Evolutionary conservation across 1,140 invertebrate genomes (phyloP).

Genomic region (Chrysomallon squamiferum): DNA sequence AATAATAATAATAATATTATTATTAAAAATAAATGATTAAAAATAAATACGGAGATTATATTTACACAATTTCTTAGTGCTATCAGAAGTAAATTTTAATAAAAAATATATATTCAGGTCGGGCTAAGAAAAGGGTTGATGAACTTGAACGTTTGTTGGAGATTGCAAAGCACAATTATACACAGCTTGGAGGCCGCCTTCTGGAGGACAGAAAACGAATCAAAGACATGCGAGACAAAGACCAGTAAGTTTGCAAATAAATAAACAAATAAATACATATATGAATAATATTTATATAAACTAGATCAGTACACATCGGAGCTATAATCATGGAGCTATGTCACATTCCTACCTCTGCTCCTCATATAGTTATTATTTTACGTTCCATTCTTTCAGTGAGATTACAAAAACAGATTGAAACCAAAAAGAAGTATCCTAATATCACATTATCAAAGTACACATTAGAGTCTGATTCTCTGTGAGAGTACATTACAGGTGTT

Average conservation of each 20-base stretch:
- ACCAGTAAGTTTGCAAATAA: slow-evolving; percentile 41
- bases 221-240: slow-evolving; percentile 52
- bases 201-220: slow-evolving; percentile 52
- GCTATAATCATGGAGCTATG: not conserved
- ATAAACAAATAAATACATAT: not conserved
- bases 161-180: slow-evolving; percentile 62
- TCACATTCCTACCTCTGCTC: no score
- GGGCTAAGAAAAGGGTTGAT: slow-evolving; percentile 60
- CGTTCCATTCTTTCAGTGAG: not conserved
- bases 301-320: not conserved
- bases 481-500: no score
- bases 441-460: no score
- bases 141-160: slow-evolving; percentile 60
- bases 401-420: not conserved
- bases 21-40: no score
- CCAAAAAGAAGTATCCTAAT: not conserved
- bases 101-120: no score
- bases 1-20: no score
- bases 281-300: not conserved
- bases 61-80: no score
- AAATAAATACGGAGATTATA: no score
- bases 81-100: no score
- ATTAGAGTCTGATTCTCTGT: no score
- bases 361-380: not conserved
- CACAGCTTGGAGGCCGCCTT: slow-evolving; percentile 61